A percentile compares a stretch with the other conserved stretches of the same genome.
Evolutionary conservation across 2,113 vertebrate species (phyloP).

Genomic region (Circaetus cinerascens): DNA sequence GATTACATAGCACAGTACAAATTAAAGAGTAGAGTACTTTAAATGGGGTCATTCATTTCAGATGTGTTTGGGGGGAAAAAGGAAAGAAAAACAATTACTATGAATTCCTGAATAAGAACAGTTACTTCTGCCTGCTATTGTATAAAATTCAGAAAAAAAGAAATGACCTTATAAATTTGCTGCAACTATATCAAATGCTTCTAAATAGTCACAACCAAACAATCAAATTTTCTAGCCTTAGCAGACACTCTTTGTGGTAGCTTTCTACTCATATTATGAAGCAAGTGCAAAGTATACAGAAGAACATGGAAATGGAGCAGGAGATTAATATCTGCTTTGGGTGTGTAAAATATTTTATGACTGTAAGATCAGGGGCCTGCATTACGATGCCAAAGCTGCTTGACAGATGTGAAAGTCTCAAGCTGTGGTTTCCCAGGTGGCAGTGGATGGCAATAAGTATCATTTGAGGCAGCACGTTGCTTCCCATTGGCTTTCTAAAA

Average conservation of each 20-base stretch:
- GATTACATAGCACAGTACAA: neutral
- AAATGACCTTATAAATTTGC: neutral
- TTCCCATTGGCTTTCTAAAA: neutral
- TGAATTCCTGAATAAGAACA: neutral
- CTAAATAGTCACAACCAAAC: constrained; percentile 17
- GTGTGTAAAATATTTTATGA: neutral
- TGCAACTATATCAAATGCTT: neutral
- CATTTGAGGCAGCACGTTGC: neutral
- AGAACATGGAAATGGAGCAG: neutral
- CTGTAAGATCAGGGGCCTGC: neutral
- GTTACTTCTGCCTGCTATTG: neutral
- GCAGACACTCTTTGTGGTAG: neutral
- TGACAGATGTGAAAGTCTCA: constrained; percentile 20
- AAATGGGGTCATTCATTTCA: constrained; percentile 11
- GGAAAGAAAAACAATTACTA: neutral
- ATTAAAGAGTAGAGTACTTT: constrained; percentile 18
- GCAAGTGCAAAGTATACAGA: neutral
- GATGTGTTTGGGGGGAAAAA: neutral
- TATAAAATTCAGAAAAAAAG: neutral
- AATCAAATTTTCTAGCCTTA: neutral
- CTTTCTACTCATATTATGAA: neutral
- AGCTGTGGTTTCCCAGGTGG: constrained; percentile 16
- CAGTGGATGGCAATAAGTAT: neutral
- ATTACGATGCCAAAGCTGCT: neutral
- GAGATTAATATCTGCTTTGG: constrained; percentile 8